Conservation (phyloP, 1,140 invertebrate species). For the Cyclargus thomasi region DNA sequence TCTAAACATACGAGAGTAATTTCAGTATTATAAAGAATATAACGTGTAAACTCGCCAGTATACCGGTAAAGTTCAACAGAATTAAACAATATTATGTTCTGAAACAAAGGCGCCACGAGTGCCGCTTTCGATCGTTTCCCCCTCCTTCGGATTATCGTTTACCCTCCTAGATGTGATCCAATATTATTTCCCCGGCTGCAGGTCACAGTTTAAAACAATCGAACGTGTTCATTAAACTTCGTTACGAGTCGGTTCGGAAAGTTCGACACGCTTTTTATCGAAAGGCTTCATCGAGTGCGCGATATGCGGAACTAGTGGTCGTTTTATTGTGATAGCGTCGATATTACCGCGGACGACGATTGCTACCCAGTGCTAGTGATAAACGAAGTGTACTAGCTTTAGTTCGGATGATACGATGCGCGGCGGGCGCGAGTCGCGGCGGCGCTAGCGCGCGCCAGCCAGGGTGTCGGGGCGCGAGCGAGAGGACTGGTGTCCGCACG, state of each 20-base stretch:
- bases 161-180: background rate
- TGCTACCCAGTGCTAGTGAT: conserved; percentile 31
- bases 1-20: background rate
- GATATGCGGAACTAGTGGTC: conserved; percentile 30
- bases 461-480: conserved; percentile 71
- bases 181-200: background rate
- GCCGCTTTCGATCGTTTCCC: too few species aligned
- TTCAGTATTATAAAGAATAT: background rate
- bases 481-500: conserved; percentile 69
- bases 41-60: background rate
- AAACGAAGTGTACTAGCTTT: conserved; percentile 34
- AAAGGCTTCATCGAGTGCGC: conserved; percentile 18
- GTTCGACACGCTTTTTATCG: conserved; percentile 24
- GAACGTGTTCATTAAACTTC: conserved; percentile 6
- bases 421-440: conserved; percentile 47
- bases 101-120: too few species aligned
- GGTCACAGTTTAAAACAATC: conserved; percentile 6
- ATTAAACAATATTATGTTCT: too few species aligned
- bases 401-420: conserved; percentile 64
- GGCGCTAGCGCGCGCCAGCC: conserved; percentile 57
- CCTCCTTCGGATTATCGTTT: background rate
- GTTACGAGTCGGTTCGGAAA: conserved; percentile 21
- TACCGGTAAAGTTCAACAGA: background rate
- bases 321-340: conserved; percentile 18
- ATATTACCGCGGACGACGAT: conserved; percentile 29